These are phyloP conservation scores for Amphiduros pacificus DNA, from an alignment of 2,888 invertebrate species.

Conservation along the genomic window DNA sequence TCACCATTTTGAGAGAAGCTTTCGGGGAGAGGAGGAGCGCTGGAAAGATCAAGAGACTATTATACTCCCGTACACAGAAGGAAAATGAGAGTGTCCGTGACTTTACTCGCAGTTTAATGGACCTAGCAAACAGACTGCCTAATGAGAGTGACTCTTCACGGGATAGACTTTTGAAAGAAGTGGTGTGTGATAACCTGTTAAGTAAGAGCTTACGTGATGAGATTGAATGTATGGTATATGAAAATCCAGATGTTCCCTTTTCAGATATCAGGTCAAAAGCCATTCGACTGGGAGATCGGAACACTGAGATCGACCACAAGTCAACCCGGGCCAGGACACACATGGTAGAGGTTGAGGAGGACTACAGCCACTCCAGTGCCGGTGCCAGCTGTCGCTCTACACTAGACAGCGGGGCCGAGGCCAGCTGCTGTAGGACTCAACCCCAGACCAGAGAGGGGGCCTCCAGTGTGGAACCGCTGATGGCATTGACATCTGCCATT, in stretches of 20 bases:
- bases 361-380: background rate
- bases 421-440: no score
- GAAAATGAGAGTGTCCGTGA: background rate
- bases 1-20: background rate
- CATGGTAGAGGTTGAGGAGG: background rate
- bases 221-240: background rate
- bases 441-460: background rate
- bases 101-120: background rate
- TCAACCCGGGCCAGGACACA: background rate
- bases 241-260: background rate
- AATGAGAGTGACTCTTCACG: background rate
- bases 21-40: background rate
- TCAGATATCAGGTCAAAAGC: background rate
- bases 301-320: background rate
- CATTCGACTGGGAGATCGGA: background rate
- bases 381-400: no score
- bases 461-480: background rate
- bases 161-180: background rate
- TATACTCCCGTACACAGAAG: background rate
- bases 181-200: background rate
- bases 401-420: no score
- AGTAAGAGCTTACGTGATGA: background rate
- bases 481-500: no score
- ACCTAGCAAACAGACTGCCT: background rate
- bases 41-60: background rate